These are phyloP conservation scores for Pelvicachromis taeniatus DNA, from an alignment of 2,113 vertebrate genomes.

Conservation along the genomic window DNA sequence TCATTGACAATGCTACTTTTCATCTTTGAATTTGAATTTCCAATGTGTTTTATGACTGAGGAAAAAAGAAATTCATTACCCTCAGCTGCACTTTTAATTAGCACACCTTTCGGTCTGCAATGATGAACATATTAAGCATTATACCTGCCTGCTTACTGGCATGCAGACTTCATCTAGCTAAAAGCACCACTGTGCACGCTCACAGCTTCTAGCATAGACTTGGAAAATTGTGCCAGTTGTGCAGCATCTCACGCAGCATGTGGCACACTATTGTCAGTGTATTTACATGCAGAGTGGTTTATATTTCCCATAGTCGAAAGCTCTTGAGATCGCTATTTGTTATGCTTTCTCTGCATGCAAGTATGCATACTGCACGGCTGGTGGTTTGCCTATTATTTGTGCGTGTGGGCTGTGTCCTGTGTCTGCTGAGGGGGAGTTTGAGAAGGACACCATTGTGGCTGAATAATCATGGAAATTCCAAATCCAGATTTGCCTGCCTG, in stretches of 20 bases:
- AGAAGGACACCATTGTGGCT: conserved; percentile 46
- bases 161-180: not conserved
- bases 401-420: conserved; percentile 24
- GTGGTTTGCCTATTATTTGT: conserved; percentile 29
- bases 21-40: not conserved
- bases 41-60: not conserved
- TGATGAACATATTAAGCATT: not conserved
- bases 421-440: conserved; percentile 28
- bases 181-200: not conserved
- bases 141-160: not conserved
- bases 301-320: conserved; percentile 1
- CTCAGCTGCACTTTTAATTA: not conserved
- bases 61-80: not conserved
- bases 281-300: conserved; percentile 2
- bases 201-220: not conserved
- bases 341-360: conserved; percentile 23
- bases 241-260: not conserved
- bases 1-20: not conserved
- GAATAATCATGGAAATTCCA: conserved; percentile 37
- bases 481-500: conserved; percentile 7
- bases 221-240: not conserved
- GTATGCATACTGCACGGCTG: conserved; percentile 7
- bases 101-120: not conserved
- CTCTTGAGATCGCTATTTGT: conserved; percentile 1
- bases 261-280: not conserved